phyloP scores from a whole-genome alignment of 2,113 vertebrate genomes.

The Oophaga pumilio region DNA sequence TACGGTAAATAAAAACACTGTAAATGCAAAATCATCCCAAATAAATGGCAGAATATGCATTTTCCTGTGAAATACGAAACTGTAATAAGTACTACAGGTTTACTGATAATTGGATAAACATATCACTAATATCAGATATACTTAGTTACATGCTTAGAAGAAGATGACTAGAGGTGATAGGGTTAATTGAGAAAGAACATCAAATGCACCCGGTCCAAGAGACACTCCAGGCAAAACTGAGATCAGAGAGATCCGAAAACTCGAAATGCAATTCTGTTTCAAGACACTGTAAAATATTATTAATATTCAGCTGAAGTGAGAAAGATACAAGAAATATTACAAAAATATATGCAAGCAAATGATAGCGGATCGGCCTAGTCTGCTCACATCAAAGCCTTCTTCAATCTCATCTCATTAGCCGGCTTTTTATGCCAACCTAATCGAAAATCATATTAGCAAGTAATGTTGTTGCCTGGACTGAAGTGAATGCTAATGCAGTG shows the following conservation, averaged over 20 bases:
- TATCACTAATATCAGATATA: neutral
- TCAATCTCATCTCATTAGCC: slow-evolving; percentile 55
- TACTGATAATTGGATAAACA: slow-evolving; percentile 9
- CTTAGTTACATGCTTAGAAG: neutral
- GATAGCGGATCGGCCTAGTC: slow-evolving; percentile 52
- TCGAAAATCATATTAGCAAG: slow-evolving; percentile 57
- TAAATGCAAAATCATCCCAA: neutral
- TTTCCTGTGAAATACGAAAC: neutral
- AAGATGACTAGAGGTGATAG: slow-evolving; percentile 11
- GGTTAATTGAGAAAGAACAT: slow-evolving; percentile 35
- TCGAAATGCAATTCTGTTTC: slow-evolving; percentile 41
- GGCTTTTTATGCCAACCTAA: slow-evolving; percentile 54
- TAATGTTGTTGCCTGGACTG: slow-evolving; percentile 54
- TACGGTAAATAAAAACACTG: neutral
- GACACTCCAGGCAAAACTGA: slow-evolving; percentile 30
- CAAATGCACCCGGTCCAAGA: neutral
- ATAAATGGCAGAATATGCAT: neutral
- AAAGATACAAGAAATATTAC: slow-evolving; percentile 47
- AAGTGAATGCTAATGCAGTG: slow-evolving; percentile 57
- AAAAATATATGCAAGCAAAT: slow-evolving; percentile 55
- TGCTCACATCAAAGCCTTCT: slow-evolving; percentile 54
- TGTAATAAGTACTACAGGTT: neutral
- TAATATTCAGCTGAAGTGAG: slow-evolving; percentile 40
- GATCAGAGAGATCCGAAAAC: slow-evolving; percentile 43
- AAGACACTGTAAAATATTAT: slow-evolving; percentile 47